These are phyloP conservation scores for Fulmarus glacialis DNA, from an alignment of 2,113 vertebrate species.

Conservation along the genomic window DNA sequence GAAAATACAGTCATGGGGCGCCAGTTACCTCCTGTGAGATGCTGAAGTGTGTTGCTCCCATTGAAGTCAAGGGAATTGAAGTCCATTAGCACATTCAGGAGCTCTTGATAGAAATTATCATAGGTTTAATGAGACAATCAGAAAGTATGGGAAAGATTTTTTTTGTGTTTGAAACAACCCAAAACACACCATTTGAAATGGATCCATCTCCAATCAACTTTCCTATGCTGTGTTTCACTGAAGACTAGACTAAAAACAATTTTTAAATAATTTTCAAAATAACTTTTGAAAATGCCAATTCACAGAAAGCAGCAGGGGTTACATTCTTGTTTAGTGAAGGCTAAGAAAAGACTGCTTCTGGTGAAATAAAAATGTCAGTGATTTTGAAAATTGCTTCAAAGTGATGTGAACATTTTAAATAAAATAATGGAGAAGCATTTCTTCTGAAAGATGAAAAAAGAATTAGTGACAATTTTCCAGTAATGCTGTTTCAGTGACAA, in stretches of 20 bases:
- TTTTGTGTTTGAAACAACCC: not conserved
- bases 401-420: slow-evolving; percentile 7
- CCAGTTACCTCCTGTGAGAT: not conserved
- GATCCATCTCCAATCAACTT: not conserved
- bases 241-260: not conserved
- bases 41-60: not conserved
- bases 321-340: not conserved
- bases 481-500: not conserved
- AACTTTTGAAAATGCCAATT: slow-evolving; percentile 44
- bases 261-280: slow-evolving; percentile 36
- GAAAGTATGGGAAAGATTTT: not conserved
- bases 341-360: not conserved
- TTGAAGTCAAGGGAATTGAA: slow-evolving; percentile 2
- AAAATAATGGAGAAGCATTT: not conserved
- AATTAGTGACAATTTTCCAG: not conserved
- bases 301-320: not conserved
- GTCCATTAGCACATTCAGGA: not conserved
- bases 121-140: not conserved
- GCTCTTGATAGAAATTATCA: not conserved
- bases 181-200: not conserved
- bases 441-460: slow-evolving; percentile 1
- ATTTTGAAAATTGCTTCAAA: slow-evolving; percentile 58
- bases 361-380: slow-evolving; percentile 29
- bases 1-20: not conserved
- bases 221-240: not conserved